phyloP scores from a whole-genome alignment of 2,888 invertebrate species.

The Drosophila dives region DNA sequence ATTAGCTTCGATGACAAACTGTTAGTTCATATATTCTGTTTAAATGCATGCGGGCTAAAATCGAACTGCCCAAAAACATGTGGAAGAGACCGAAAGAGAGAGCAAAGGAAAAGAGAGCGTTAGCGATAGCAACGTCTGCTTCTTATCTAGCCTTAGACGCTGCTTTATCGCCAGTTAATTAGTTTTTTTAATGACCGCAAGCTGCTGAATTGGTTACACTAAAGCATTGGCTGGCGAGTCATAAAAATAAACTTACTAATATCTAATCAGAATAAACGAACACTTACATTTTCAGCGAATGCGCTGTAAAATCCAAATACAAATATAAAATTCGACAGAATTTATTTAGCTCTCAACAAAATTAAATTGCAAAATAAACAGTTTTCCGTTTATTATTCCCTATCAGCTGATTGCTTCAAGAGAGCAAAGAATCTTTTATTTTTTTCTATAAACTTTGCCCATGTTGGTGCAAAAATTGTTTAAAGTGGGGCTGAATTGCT shows the following conservation, averaged over 20 bases:
- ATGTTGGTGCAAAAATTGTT: not conserved
- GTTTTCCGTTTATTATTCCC: constrained; percentile 11
- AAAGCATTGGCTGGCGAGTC: constrained; percentile 2
- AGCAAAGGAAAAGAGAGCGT: constrained; percentile 4
- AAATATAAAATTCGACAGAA: not conserved
- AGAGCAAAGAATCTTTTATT: constrained; percentile 1
- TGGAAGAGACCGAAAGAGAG: constrained; percentile 33
- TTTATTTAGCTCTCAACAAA: not conserved
- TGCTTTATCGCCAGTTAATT: constrained; percentile 60
- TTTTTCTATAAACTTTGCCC: not conserved
- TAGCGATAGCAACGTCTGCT: constrained; percentile 19
- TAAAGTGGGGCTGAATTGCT: not conserved
- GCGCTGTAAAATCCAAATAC: constrained; percentile 1
- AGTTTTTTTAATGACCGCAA: constrained; percentile 60
- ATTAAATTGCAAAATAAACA: constrained; percentile 1
- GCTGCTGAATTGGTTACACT: constrained; percentile 47
- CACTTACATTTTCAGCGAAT: constrained; percentile 17
- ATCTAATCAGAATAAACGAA: constrained; percentile 42
- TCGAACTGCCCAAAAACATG: constrained; percentile 40
- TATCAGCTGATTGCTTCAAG: constrained; percentile 22
- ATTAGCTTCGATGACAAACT: constrained; percentile 55
- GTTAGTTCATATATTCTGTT: constrained; percentile 49
- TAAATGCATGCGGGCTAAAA: constrained; percentile 37
- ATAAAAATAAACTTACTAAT: constrained; percentile 12
- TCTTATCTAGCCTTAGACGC: constrained; percentile 60